A percentile compares a stretch with the other conserved stretches of the same genome.
Evolutionary conservation across 1,140 invertebrate species (phyloP).

Genomic region (Aradophagus sp.): DNA sequence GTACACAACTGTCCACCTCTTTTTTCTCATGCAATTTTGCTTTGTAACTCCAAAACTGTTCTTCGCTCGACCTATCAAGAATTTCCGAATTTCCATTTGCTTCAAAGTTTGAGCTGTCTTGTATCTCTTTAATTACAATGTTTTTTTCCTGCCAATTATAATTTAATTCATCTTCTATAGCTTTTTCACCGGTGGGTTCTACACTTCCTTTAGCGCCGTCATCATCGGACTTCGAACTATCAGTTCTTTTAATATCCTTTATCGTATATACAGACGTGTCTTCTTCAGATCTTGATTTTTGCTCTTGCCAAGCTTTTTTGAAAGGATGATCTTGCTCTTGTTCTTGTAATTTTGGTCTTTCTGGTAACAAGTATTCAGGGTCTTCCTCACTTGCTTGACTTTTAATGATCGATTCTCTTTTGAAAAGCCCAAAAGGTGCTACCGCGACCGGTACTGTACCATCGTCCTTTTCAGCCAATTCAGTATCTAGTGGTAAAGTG

Average conservation of each 20-base stretch:
- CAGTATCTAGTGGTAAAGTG: slow-evolving; percentile 58
- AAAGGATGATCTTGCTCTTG: slow-evolving; percentile 73
- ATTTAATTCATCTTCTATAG: slow-evolving; percentile 39
- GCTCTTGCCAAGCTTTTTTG: slow-evolving; percentile 73
- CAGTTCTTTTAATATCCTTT: slow-evolving; percentile 62
- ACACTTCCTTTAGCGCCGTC: slow-evolving; percentile 13
- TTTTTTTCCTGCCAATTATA: slow-evolving; percentile 50
- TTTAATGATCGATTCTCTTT: slow-evolving; percentile 71
- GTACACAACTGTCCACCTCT: slow-evolving; percentile 61
- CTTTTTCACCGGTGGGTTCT: slow-evolving; percentile 29
- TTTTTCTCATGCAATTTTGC: slow-evolving; percentile 41
- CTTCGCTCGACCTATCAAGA: slow-evolving; percentile 59
- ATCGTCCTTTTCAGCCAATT: slow-evolving; percentile 45
- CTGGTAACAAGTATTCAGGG: slow-evolving; percentile 70
- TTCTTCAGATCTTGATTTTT: slow-evolving; percentile 72
- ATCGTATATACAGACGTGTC: slow-evolving; percentile 64
- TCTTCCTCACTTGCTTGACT: slow-evolving; percentile 74
- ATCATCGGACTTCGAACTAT: slow-evolving; percentile 42
- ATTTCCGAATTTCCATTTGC: slow-evolving; percentile 33
- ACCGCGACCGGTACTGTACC: slow-evolving; percentile 45
- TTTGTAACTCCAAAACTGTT: slow-evolving; percentile 40
- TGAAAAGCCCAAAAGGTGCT: slow-evolving; percentile 65
- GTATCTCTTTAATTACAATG: slow-evolving; percentile 36
- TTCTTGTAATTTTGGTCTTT: slow-evolving; percentile 71
- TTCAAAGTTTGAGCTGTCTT: slow-evolving; percentile 38